Evolutionary conservation across 2,797 vertebrate genomes (phyloP).

Genomic region (Phoebastria nigripes): DNA sequence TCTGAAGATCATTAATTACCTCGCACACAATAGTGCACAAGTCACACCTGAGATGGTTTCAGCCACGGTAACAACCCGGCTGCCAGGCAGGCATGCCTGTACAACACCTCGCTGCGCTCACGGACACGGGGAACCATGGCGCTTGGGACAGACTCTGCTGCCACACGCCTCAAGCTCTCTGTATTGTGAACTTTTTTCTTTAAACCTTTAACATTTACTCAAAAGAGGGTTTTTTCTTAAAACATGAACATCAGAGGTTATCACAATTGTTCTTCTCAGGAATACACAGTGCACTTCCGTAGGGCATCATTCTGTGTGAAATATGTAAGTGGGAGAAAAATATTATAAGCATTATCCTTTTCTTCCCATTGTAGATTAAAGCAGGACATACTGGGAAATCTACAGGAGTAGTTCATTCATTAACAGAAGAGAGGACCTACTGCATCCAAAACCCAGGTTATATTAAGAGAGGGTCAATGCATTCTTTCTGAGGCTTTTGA

Average conservation of each 20-base stretch:
- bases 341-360: not conserved
- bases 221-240: not conserved
- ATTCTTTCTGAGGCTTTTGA: conserved; percentile 48
- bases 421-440: conserved; percentile 34
- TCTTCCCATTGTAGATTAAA: not conserved
- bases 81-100: not conserved
- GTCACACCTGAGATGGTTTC: not conserved
- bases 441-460: conserved; percentile 5
- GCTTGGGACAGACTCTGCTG: not conserved
- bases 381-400: not conserved
- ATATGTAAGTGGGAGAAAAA: not conserved
- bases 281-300: not conserved
- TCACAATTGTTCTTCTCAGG: not conserved
- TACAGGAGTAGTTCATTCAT: conserved; percentile 13
- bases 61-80: rapidly evolving
- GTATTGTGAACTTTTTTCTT: not conserved
- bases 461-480: conserved; percentile 23
- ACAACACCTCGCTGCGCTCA: not conserved
- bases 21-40: not conserved
- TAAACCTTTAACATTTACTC: not conserved
- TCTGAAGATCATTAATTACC: not conserved
- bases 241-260: not conserved
- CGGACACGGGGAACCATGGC: rapidly evolving
- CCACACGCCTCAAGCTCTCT: not conserved
- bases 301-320: not conserved